These are phyloP conservation scores for Synergus umbraculus DNA, from an alignment of 2,888 invertebrate species.

Conservation along the genomic window DNA sequence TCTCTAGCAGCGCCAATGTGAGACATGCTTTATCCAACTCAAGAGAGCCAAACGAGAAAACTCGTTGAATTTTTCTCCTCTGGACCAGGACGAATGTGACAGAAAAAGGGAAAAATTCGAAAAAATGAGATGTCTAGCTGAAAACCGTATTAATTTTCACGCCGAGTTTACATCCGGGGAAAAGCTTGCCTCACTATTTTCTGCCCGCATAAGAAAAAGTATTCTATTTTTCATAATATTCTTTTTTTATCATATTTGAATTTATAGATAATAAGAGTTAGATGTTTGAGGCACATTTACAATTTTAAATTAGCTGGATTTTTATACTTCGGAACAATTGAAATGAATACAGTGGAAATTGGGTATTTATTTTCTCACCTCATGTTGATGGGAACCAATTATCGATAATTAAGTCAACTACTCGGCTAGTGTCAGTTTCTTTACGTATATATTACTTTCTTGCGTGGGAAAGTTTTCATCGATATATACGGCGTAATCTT, in stretches of 20 bases:
- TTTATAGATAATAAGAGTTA: neutral
- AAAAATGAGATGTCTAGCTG: slow-evolving; percentile 51
- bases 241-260: neutral
- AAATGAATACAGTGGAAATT: neutral
- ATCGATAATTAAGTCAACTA: slow-evolving; percentile 36
- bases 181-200: neutral
- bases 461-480: slow-evolving; percentile 36
- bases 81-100: slow-evolving; percentile 18
- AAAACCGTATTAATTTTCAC: slow-evolving; percentile 44
- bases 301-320: neutral
- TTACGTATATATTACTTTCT: slow-evolving; percentile 13
- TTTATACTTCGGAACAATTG: neutral
- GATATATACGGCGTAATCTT: neutral
- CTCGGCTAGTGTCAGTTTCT: neutral
- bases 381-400: slow-evolving; percentile 9
- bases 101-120: slow-evolving; percentile 18
- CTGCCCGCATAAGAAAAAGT: neutral
- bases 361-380: slow-evolving; percentile 27
- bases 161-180: neutral
- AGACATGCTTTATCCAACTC: slow-evolving; percentile 2
- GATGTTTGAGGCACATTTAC: too few species aligned
- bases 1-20: neutral
- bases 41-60: slow-evolving; percentile 14
- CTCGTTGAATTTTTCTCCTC: neutral
- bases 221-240: neutral